Percentiles rank a stretch among this genome's conserved stretches.
Evolutionary conservation across 92 coral and sea anemone genomes (phyloP).

Genomic region (Scolanthus callimorphus): DNA sequence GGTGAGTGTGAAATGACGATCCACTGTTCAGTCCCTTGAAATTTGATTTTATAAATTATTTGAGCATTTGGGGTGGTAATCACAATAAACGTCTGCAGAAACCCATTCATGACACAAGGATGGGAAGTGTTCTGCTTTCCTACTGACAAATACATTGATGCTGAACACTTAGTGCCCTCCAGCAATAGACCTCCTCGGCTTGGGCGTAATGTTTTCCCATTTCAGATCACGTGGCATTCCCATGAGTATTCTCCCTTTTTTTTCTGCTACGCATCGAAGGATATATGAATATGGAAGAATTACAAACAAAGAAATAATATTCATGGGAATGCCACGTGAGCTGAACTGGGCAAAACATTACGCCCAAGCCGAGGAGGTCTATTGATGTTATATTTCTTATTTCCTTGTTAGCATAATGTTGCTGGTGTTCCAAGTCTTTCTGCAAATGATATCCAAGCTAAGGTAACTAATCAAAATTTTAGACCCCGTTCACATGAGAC

Average conservation of each 20-base stretch:
- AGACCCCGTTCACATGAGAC: background rate
- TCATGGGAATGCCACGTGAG: too few relatives aligned
- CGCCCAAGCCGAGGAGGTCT: background rate
- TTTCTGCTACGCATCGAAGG: background rate
- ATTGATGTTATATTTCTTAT: background rate
- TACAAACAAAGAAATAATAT: background rate
- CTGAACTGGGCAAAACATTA: too few relatives aligned
- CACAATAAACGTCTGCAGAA: too few relatives aligned
- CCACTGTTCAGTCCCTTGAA: background rate
- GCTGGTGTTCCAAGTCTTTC: slow-evolving; percentile 59
- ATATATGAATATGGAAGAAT: background rate
- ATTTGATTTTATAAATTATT: too few relatives aligned
- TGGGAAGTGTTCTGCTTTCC: background rate
- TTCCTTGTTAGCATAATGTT: slow-evolving; percentile 36
- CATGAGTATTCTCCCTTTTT: too few relatives aligned
- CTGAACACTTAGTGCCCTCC: too few relatives aligned
- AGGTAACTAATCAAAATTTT: slow-evolving; percentile 35
- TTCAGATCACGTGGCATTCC: too few relatives aligned
- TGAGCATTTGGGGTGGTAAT: too few relatives aligned
- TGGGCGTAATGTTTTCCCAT: too few relatives aligned
- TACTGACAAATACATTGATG: too few relatives aligned
- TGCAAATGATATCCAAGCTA: slow-evolving; percentile 48
- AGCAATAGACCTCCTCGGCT: too few relatives aligned
- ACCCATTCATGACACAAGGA: too few relatives aligned
- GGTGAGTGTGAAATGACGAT: slow-evolving; percentile 44